Evolutionary conservation across 1,140 invertebrate genomes (phyloP), one percentile per base, ranked within the genome.

Genomic region (Drosophila bocqueti): DNA sequence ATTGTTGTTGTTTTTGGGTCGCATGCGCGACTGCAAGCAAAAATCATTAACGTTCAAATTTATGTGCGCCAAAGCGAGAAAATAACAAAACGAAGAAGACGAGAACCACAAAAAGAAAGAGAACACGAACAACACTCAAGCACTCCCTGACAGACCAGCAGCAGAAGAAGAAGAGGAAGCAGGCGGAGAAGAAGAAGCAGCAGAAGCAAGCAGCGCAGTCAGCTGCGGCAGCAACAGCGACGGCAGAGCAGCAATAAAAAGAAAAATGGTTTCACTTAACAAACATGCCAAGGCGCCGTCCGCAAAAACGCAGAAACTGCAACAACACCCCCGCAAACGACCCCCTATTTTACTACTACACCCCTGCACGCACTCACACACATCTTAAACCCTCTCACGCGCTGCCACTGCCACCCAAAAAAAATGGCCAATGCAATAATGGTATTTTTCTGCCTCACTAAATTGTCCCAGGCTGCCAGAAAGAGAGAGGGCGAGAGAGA

Each of bases 231-330:
- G 40, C 58, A 64, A 24, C 31, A 50, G 40, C 58, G 69, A 24
- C 31, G 57, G 71, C 52, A 49, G 45, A 31, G 66, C 58, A 49
- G 63, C 81, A 91, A 90, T 79, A 82, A 86, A 90, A 91, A 82
- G 73, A 91, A 89, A 91, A 90, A 91, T 91, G 84, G 89, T 91
- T 92, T 92, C 84, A 92, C 90, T 92, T 92, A 92, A 90, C 84
- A 76, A 76, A 79, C 76, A 85, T 91, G 69, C 81, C 73, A 89
- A 87, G 84, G 81, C 83, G 80, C 81, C 79, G 73, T 63, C 72
- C 52, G 34, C 73, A 68, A 68, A 43, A 63, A 60, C 52, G 47
- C 79, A 58, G 63, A 46, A 38, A 55, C 43, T 36, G 16, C 38
- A 18, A 29, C 36, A 63, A 55, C 74, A 52, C 66, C 64, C 31